Conservation (phyloP, 2,888 invertebrate species). For the Corbicula japonica region DNA sequence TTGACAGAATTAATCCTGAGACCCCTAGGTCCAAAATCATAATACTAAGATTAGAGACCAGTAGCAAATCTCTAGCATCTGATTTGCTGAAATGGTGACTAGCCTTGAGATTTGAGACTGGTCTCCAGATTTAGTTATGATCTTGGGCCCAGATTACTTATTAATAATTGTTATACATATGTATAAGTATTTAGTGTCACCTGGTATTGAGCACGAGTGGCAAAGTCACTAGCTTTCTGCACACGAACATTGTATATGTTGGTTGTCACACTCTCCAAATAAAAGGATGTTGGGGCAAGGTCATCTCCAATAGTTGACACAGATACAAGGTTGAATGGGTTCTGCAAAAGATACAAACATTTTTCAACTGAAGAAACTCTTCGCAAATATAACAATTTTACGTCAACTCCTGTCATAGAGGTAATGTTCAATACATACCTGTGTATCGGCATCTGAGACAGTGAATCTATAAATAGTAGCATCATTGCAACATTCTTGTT, state of each 20-base stretch:
- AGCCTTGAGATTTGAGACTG: no score
- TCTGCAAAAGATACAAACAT: slow-evolving; percentile 63
- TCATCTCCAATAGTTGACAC: slow-evolving; percentile 75
- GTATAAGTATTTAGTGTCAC: slow-evolving; percentile 53
- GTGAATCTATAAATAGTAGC: slow-evolving; percentile 67
- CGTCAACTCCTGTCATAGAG: no score
- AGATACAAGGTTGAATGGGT: slow-evolving; percentile 71
- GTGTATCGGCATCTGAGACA: slow-evolving; percentile 70
- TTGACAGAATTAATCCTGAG: no score
- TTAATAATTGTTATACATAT: background rate
- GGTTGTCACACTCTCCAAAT: slow-evolving; percentile 58
- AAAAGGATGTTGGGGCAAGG: slow-evolving; percentile 69
- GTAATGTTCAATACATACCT: slow-evolving; percentile 55
- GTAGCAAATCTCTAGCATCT: no score
- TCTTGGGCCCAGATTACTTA: no score
- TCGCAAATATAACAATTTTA: no score
- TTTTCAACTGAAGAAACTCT: background rate
- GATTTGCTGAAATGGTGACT: no score
- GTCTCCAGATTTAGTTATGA: no score
- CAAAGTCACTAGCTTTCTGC: slow-evolving; percentile 61
- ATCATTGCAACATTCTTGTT: slow-evolving; percentile 58
- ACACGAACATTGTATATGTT: slow-evolving; percentile 68
- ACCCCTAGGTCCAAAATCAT: no score
- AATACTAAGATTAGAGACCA: no score
- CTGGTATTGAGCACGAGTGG: slow-evolving; percentile 66